Evolutionary conservation across 1,140 invertebrate species (phyloP), one percentile per base, ranked within the genome.

Genomic region (Drosophila nigromelanica): DNA sequence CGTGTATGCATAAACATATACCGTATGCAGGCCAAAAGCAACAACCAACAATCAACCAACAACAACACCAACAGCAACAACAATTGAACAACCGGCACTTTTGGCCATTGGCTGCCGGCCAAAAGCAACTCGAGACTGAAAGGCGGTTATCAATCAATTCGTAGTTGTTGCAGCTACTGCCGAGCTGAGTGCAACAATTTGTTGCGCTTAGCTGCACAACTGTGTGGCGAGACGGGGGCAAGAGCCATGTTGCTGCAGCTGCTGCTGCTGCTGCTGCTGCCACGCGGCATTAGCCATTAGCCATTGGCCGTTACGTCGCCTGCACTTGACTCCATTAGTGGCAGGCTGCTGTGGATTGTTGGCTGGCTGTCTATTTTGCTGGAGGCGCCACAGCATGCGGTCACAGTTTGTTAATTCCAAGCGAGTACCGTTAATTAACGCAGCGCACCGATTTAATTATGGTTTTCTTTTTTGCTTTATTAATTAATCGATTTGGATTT

Each of bases 271-370:
- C 11, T 42, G 15, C 42, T 18, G 18, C 18, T 73, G 50, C 56
- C 55, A 40, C 21, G 47, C 50, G 60, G 50, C 69, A 72, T 64
- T 72, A 47, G 54, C 67, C 37, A 69, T 52, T 60, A 55, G 37
- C 63, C 51, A 40, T 71, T 59, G 47, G 56, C 42, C 48, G 78
- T 64, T 72, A 72, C 59, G 62, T 55, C 33, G 73, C 51, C 68
- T 80, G 82, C 81, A 86, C 82, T 86, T 86, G 82, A 86, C 82
- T 86, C 72, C 82, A 82, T 86, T 86, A 73, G 70, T 35, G 69
- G 56, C 55, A 37, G n/a, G 24, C 54, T 2, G 40, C 58, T 61
- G 21, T 27, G 27, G 27, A 27, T 27, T 27, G 27, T 27, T 45
- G 42, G 15, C 54, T 2, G 21, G 8, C n/a, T 7, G 8, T 24